Conservation (phyloP, 2,888 invertebrate species). For the Hyposoter didymator region DNA sequence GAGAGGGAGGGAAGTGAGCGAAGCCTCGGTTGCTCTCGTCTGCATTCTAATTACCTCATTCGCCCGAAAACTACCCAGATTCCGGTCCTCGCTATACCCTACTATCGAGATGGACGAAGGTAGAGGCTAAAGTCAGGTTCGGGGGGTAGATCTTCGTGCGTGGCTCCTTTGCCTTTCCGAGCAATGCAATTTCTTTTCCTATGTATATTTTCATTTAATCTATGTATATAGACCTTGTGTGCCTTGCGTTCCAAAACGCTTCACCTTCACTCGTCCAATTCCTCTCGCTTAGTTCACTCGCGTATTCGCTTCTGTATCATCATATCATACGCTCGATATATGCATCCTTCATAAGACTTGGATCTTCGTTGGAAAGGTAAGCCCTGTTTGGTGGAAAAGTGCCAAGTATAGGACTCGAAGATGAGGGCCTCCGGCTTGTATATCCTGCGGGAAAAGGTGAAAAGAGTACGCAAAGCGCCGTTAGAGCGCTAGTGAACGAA, state of each 20-base stretch:
- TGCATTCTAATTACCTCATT: slow-evolving; percentile 84
- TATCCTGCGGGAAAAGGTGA: slow-evolving; percentile 42
- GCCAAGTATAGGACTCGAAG: slow-evolving; percentile 25
- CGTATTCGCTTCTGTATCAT: slow-evolving; percentile 39
- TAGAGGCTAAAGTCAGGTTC: slow-evolving; percentile 33
- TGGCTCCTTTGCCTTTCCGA: slow-evolving; percentile 30
- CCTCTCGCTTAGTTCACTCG: slow-evolving; percentile 24
- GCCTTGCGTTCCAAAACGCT: slow-evolving; percentile 7
- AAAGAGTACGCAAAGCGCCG: slow-evolving; percentile 66
- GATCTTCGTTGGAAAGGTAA: background rate
- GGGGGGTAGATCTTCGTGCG: slow-evolving; percentile 24
- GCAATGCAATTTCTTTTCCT: slow-evolving; percentile 20
- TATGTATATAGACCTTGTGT: background rate
- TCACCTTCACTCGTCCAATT: slow-evolving; percentile 25
- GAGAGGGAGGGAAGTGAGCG: slow-evolving; percentile 25
- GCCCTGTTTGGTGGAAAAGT: slow-evolving; percentile 35
- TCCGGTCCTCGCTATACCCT: slow-evolving; percentile 70
- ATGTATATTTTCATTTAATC: slow-evolving; percentile 25
- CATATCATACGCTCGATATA: slow-evolving; percentile 18
- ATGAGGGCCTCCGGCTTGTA: background rate
- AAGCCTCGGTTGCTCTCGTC: slow-evolving; percentile 73
- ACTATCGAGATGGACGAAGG: slow-evolving; percentile 48
- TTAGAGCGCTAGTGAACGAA: slow-evolving; percentile 40
- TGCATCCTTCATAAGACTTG: background rate
- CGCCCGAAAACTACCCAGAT: slow-evolving; percentile 78